A percentile compares a stretch with the other conserved stretches of the same genome.
phyloP scores from a whole-genome alignment of 2,113 vertebrate species.

The Hypomesus transpacificus region DNA sequence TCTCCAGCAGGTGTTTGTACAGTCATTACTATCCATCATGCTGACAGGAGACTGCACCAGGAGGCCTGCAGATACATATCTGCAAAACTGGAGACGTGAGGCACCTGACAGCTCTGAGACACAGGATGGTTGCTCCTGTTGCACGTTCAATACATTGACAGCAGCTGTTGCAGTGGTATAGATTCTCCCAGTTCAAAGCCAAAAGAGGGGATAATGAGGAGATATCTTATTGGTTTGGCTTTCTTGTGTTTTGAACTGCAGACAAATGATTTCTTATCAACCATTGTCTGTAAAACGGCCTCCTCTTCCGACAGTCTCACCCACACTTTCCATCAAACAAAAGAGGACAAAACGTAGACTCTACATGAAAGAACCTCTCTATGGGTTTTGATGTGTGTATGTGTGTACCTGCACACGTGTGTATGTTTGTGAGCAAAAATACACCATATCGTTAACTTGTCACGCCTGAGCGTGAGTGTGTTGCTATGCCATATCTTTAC shows the following conservation, averaged over 20 bases:
- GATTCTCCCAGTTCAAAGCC: background rate
- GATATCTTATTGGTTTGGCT: background rate
- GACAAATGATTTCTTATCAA: constrained; percentile 36
- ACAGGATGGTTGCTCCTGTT: background rate
- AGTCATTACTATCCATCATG: background rate
- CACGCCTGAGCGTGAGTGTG: background rate
- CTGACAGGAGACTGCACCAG: constrained; percentile 1
- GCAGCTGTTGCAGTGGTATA: background rate
- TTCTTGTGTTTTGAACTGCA: constrained; percentile 7
- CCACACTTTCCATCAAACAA: background rate
- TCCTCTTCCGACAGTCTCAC: background rate
- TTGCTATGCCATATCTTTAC: constrained; percentile 13
- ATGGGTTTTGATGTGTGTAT: background rate
- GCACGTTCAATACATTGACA: background rate
- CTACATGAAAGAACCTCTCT: background rate
- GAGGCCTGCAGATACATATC: background rate
- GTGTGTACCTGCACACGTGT: background rate
- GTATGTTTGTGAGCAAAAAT: background rate
- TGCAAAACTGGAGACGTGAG: background rate
- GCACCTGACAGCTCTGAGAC: background rate
- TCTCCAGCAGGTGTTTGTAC: background rate
- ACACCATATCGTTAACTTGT: background rate
- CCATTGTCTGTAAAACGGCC: constrained; percentile 16
- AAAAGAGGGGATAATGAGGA: background rate
- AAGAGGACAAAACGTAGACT: constrained; percentile 1